Percentiles rank a stretch among this genome's conserved stretches.
phyloP scores from a whole-genome alignment of 2,888 invertebrate species.

The Scaptomyza reducta region DNA sequence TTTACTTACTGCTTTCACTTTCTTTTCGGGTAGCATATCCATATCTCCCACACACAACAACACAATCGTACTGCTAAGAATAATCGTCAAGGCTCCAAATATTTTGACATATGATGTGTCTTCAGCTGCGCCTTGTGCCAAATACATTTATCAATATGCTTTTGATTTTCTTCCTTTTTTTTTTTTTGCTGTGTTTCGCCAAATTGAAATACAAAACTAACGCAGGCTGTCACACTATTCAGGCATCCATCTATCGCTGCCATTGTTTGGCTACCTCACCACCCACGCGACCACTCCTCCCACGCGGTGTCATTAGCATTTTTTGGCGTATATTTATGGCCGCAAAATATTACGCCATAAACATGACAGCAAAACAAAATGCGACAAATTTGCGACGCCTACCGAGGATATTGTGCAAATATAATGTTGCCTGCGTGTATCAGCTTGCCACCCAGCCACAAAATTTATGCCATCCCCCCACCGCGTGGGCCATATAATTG shows the following conservation, averaged over 20 bases:
- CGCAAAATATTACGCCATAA: constrained; percentile 77
- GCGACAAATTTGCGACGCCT: constrained; percentile 75
- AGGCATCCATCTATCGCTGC: constrained; percentile 20
- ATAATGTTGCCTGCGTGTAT: not conserved
- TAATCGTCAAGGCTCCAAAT: constrained; percentile 51
- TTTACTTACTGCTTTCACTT: constrained; percentile 19
- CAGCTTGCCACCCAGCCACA: constrained; percentile 22
- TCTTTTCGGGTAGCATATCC: constrained; percentile 3
- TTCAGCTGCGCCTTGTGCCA: constrained; percentile 49
- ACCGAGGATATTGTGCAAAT: not conserved
- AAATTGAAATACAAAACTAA: constrained; percentile 66
- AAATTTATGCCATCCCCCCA: constrained; percentile 51
- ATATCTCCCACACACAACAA: constrained; percentile 5
- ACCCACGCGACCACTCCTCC: too few relatives aligned
- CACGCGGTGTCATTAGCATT: constrained; percentile 72
- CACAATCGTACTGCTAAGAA: constrained; percentile 51
- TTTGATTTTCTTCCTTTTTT: constrained; percentile 14
- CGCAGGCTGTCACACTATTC: constrained; percentile 49
- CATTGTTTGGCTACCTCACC: too few relatives aligned
- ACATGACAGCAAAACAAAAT: constrained; percentile 78
- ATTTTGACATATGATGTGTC: constrained; percentile 74
- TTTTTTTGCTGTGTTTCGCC: constrained; percentile 11
- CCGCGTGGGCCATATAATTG: constrained; percentile 69
- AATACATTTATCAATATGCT: constrained; percentile 73
- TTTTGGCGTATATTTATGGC: constrained; percentile 77